A percentile compares a stretch with the other conserved stretches of the same genome.
Evolutionary conservation across 2,113 vertebrate genomes (phyloP).

Genomic region (Leiothrix lutea): DNA sequence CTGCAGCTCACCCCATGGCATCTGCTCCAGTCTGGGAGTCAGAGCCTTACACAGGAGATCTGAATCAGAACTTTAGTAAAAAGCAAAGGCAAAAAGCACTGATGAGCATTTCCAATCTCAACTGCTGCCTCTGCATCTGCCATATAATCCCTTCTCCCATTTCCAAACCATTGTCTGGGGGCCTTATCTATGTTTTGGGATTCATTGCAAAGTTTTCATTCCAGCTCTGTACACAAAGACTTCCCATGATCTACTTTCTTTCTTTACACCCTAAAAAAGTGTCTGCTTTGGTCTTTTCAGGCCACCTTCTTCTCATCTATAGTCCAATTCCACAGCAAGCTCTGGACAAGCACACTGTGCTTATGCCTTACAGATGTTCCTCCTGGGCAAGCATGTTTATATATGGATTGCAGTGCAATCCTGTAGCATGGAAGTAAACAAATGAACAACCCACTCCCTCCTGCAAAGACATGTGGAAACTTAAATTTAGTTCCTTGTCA

Average conservation of each 20-base stretch:
- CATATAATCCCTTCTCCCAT: not conserved
- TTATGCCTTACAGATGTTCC: not conserved
- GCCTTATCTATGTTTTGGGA: not conserved
- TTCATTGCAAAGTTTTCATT: not conserved
- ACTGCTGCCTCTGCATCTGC: not conserved
- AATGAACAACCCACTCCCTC: not conserved
- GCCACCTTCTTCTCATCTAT: not conserved
- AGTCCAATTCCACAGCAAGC: not conserved
- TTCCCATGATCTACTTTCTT: not conserved
- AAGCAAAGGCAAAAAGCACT: not conserved
- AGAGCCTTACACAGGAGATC: rapidly evolving
- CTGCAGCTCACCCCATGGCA: not conserved
- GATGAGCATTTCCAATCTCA: not conserved
- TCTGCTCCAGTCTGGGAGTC: rapidly evolving
- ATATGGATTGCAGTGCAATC: not conserved
- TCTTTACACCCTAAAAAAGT: not conserved
- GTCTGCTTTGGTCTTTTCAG: not conserved
- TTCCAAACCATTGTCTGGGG: not conserved
- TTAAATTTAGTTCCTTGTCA: not conserved
- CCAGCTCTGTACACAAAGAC: not conserved
- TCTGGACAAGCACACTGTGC: not conserved
- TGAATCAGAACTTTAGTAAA: not conserved
- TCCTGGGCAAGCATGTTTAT: not conserved
- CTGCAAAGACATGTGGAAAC: not conserved
- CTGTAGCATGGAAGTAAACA: not conserved